Conservation (phyloP, 2,113 vertebrate genomes). For the Bucco capensis region DNA sequence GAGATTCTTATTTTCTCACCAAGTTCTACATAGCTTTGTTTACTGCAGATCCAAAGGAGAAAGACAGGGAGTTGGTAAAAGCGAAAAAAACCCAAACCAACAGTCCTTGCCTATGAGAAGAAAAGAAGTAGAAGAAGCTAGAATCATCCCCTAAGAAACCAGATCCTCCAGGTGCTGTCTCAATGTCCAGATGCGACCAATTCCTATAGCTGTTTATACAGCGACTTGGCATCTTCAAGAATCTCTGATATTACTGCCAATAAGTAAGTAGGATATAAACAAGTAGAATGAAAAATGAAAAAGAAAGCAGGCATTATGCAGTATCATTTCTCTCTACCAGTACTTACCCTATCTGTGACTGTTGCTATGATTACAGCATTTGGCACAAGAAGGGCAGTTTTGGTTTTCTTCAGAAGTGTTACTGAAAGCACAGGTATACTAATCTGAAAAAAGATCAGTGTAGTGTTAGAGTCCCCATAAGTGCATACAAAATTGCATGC, state of each 20-base stretch:
- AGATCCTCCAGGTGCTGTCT: background rate
- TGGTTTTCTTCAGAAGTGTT: conserved; percentile 91
- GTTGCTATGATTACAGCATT: conserved; percentile 90
- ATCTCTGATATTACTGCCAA: background rate
- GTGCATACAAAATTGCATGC: accelerated
- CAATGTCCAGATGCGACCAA: background rate
- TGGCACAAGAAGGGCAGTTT: conserved; percentile 92
- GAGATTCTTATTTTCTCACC: background rate
- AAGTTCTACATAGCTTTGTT: background rate
- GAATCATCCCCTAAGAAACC: background rate
- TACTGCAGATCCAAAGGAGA: background rate
- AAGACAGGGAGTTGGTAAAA: background rate
- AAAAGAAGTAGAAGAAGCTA: background rate
- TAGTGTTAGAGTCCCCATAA: background rate
- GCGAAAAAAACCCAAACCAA: background rate
- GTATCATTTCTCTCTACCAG: background rate
- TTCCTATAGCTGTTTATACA: background rate
- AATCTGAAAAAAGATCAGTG: conserved; percentile 78
- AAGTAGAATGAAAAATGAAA: background rate
- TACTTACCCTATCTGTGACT: conserved; percentile 82
- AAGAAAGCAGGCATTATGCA: background rate
- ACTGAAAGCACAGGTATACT: conserved; percentile 87
- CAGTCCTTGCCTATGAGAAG: background rate
- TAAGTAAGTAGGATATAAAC: background rate
- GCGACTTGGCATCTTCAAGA: background rate